A percentile compares a stretch with the other conserved stretches of the same genome.
phyloP scores from a whole-genome alignment of 2,797 vertebrate species.

The Lindbergichthys nudifrons region DNA sequence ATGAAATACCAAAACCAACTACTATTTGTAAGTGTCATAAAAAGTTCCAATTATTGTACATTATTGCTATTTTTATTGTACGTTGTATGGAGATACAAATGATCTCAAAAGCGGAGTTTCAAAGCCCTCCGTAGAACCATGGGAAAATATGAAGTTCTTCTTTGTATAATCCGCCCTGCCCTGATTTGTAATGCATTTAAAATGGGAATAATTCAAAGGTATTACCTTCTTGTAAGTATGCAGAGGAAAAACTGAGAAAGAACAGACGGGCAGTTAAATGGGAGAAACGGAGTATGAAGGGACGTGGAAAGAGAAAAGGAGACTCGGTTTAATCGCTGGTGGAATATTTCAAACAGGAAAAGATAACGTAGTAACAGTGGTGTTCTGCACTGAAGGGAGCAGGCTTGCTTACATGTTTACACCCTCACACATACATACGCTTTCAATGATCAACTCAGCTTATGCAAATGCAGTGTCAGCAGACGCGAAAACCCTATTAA shows the following conservation, averaged over 20 bases:
- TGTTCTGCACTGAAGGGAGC: slow-evolving; percentile 27
- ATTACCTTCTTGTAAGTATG: slow-evolving; percentile 16
- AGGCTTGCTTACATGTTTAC: slow-evolving; percentile 48
- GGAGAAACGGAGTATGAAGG: slow-evolving; percentile 14
- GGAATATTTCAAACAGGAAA: slow-evolving; percentile 34
- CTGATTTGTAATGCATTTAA: slow-evolving; percentile 37
- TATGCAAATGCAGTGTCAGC: slow-evolving; percentile 64
- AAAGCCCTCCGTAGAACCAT: slow-evolving; percentile 11
- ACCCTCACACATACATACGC: slow-evolving; percentile 26
- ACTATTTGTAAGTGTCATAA: no score
- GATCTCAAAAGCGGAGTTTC: neutral
- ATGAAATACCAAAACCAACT: no score
- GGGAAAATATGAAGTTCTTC: slow-evolving; percentile 11
- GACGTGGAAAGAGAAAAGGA: neutral
- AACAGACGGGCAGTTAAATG: neutral
- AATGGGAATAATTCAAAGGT: slow-evolving; percentile 27
- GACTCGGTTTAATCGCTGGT: slow-evolving; percentile 3
- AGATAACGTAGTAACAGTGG: slow-evolving; percentile 27
- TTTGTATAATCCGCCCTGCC: slow-evolving; percentile 40
- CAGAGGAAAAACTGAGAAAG: slow-evolving; percentile 1
- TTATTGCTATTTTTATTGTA: no score
- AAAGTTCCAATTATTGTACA: no score
- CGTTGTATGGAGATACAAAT: no score
- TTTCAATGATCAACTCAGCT: slow-evolving; percentile 53
- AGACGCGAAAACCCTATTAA: slow-evolving; percentile 42